Conservation (phyloP, 2,113 vertebrate species). For the Clinocottus analis region DNA sequence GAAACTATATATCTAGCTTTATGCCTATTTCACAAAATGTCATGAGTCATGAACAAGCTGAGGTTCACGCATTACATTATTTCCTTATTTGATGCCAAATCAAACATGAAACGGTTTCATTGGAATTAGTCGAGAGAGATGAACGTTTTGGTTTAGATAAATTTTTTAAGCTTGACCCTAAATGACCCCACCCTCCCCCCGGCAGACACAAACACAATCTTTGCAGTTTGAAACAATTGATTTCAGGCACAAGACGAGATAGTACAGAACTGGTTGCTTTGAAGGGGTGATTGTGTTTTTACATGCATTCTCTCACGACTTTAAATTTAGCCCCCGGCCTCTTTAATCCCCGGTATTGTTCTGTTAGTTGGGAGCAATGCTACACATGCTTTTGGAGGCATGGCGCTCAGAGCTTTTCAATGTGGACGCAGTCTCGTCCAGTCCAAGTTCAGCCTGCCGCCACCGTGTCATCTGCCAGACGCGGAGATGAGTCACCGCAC, state of each 20-base stretch:
- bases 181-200: slow-evolving; percentile 19
- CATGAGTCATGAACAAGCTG: slow-evolving; percentile 14
- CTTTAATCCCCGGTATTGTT: slow-evolving; percentile 77
- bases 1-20: too few species aligned
- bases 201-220: not conserved
- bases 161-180: slow-evolving; percentile 19
- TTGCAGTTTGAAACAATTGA: not conserved
- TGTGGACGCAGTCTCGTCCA: slow-evolving; percentile 57
- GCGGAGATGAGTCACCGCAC: slow-evolving; percentile 77
- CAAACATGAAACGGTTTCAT: not conserved
- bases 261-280: not conserved
- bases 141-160: not conserved
- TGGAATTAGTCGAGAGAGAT: slow-evolving; percentile 1
- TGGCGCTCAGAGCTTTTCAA: slow-evolving; percentile 26
- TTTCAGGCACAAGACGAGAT: not conserved
- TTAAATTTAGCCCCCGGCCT: slow-evolving; percentile 69
- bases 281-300: slow-evolving; percentile 33
- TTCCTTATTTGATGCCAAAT: slow-evolving; percentile 1
- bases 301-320: slow-evolving; percentile 51
- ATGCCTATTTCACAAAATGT: not conserved
- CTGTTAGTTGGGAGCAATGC: slow-evolving; percentile 67
- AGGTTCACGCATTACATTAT: slow-evolving; percentile 4
- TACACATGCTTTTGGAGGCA: slow-evolving; percentile 47
- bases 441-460: slow-evolving; percentile 67
- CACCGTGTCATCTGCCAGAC: slow-evolving; percentile 66